Evolutionary conservation across 2,888 invertebrate genomes (phyloP), one percentile per base, ranked within the genome.

Genomic region (Hetaerina titia): DNA sequence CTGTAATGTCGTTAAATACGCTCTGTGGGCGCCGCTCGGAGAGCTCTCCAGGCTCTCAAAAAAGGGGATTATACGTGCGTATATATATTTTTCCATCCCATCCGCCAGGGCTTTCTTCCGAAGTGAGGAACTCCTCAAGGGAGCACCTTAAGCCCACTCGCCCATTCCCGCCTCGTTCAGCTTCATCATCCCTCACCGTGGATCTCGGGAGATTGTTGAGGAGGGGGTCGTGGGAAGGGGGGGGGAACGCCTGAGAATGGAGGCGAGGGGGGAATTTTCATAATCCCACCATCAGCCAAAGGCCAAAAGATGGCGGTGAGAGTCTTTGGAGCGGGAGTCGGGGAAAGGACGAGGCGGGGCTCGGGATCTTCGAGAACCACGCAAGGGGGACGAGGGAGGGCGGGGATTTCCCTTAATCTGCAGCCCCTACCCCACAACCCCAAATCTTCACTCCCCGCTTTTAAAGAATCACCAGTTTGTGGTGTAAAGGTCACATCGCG

Each of bases 271-370:
- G 15, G 89, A 56, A 89, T 89, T 58, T 89, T 89, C 89, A 89
- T 89, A 89, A 89, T 89, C 89, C 89, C 89, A 22, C 89, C 89
- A 89, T 89, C 89, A 89, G 89, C 89, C 89, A 89, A 57, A 89
- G 58, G 58, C 22, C 89, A 89, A 58, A n/a, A 81, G 81, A 81
- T 81, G 81, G 31, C 25, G 81, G 57, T 19, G 57, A 22, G n/a
- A 57, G n/a, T 19, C 89, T 56, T 57, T 45, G 8, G 69, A 15
- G 19, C 69, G 69, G 19, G 69, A 11, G 69, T n/a, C 69, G 19
- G 22, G 22, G 69, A n/a, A 13, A 19, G 69, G 69, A n/a, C 69
- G 69, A 13, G 69, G 6, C 22, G 69, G 69, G 69, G 8, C n/a
- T n/a, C 69, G 22, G 19, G 69, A 69, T n/a, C n/a, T 19, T 22